Evolutionary conservation across 92 coral and sea anemone genomes (phyloP), one percentile per base, ranked within the genome.

Genomic region (Epizoanthus stellaris): DNA sequence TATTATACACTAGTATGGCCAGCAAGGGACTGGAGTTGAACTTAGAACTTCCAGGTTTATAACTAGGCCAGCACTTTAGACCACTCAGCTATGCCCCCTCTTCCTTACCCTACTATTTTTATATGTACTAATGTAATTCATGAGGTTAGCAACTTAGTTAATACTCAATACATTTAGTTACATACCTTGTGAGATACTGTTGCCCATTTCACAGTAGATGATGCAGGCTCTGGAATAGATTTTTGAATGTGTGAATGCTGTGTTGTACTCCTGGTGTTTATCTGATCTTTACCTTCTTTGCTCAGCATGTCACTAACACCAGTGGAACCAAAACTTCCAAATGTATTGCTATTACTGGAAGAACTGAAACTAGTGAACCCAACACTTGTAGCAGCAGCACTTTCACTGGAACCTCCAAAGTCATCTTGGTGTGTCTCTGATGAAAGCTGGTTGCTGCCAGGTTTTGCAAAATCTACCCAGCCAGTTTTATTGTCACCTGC

Each of bases 331-430:
- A 45, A 23, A 53, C 42, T 43, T 15, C 17, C 42, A 11, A 54
- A 42, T 19, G 71, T 63, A 45, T 21, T 63, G 13, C 40, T 45
- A 36, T 13, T 40, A 25, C 63, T 75, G 19, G 45, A 25, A 11
- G 83, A 79, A 20, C 71, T 25, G 17, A 66, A 66, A 25, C 39
- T 38, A 30, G 43, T 16, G 47, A 63, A 62, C 49, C 40, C 83
- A 62, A 13, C 73, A 68, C 73, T 38, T 4, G 73, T 25, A 19
- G 4, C 60, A 3, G 43, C n/a, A 21, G 42, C 72, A 79, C 43
- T 62, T 62, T 61, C 7, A 6, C 58, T 61, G 34, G 83, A 79
- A 43, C 49, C 72, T 43, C 83, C 83, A 63, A 79, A 79, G 23
- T 23, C 65, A 58, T 64, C 40, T 7, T 21, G 83, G 30, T 45